Conservation (phyloP, 2,113 vertebrate genomes). For the Todiramphus chloris region DNA sequence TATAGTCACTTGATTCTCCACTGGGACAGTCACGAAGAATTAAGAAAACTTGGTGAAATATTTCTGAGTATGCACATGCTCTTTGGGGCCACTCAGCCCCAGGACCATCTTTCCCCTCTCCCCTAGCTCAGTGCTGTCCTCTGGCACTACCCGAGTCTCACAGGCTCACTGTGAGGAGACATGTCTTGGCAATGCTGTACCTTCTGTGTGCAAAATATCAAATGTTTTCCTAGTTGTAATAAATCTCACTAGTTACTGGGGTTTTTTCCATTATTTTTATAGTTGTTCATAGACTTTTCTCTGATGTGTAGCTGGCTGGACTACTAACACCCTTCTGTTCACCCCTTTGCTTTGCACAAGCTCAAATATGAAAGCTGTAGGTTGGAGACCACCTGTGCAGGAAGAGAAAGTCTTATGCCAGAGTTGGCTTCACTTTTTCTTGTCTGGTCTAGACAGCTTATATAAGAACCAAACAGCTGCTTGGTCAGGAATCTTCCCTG, state of each 20-base stretch:
- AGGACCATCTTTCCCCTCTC: neutral
- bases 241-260: neutral
- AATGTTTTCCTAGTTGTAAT: neutral
- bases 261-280: constrained; percentile 1
- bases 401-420: neutral
- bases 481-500: neutral
- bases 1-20: neutral
- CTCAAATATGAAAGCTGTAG: neutral
- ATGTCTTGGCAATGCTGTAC: neutral
- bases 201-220: neutral
- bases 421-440: neutral
- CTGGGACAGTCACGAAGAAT: neutral
- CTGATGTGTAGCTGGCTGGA: neutral
- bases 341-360: neutral
- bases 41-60: neutral
- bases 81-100: neutral
- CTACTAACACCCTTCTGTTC: neutral
- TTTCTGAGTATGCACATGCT: neutral
- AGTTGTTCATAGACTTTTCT: neutral
- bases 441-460: neutral
- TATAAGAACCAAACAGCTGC: neutral
- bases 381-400: neutral
- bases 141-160: neutral
- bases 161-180: neutral
- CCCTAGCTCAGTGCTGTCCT: neutral